A percentile compares a stretch with the other conserved stretches of the same genome.
Evolutionary conservation across 2,888 invertebrate genomes (phyloP).

Genomic region (Brachyopa scutellaris): DNA sequence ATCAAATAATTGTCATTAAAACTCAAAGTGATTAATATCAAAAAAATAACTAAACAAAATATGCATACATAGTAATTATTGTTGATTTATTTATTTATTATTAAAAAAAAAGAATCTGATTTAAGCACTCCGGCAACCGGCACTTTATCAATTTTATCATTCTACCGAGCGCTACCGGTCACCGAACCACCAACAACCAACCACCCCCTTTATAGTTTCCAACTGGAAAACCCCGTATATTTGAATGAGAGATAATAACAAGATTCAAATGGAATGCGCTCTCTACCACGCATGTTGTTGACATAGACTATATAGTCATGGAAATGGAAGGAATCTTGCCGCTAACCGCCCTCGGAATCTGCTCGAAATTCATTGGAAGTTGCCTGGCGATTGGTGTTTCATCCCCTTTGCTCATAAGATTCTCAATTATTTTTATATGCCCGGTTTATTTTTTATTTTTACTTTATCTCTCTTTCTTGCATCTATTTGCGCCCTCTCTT

Average conservation of each 20-base stretch:
- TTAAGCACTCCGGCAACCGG: conserved; percentile 17
- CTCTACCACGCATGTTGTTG: conserved; percentile 64
- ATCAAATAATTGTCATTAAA: conserved; percentile 31
- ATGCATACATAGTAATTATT: conserved; percentile 36
- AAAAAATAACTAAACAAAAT: conserved; percentile 26
- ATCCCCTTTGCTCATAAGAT: conserved; percentile 63
- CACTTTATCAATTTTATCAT: conserved; percentile 36
- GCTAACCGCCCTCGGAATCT: conserved; percentile 66
- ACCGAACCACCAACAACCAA: not conserved
- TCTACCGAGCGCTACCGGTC: not conserved
- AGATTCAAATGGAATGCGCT: conserved; percentile 48
- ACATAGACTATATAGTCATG: conserved; percentile 9
- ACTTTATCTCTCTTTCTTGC: conserved; percentile 69
- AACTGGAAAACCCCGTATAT: conserved; percentile 37
- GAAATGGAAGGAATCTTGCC: conserved; percentile 37
- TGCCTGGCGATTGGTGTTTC: conserved; percentile 67
- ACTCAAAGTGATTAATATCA: conserved; percentile 14
- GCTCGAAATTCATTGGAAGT: conserved; percentile 65
- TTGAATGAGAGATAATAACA: conserved; percentile 34
- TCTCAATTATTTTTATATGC: conserved; percentile 61
- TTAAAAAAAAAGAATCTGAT: conserved; percentile 35
- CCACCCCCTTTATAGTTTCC: conserved; percentile 19
- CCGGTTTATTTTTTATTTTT: conserved; percentile 20
- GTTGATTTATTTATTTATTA: conserved; percentile 31
- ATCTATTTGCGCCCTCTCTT: conserved; percentile 61